A percentile compares a stretch with the other conserved stretches of the same genome.
These are phyloP conservation scores for Coluber constrictor DNA, from an alignment of 2,797 vertebrate genomes.

Conservation along the genomic window DNA sequence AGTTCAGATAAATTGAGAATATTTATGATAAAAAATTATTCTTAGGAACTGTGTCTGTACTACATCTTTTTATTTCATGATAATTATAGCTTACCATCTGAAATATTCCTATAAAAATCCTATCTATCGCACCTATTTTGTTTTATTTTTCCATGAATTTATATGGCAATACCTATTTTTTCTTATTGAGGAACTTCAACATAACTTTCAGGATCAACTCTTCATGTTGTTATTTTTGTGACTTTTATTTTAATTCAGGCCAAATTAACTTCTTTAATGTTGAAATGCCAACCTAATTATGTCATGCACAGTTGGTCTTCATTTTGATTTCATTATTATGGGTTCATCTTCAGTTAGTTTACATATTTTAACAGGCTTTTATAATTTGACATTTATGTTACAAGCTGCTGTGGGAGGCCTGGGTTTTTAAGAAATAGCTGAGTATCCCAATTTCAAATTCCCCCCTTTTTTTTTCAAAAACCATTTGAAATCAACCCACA, in stretches of 20 bases:
- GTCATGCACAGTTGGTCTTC: background rate
- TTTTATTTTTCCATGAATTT: background rate
- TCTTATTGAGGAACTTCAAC: background rate
- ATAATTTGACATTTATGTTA: background rate
- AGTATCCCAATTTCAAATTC: background rate
- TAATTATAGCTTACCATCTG: background rate
- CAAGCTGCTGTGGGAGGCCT: background rate
- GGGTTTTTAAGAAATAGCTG: background rate
- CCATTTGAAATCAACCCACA: background rate
- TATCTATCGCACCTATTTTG: background rate
- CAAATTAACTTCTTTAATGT: background rate
- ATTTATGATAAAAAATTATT: background rate
- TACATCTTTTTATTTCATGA: slow-evolving; percentile 18
- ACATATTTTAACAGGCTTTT: background rate
- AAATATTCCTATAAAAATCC: slow-evolving; percentile 10
- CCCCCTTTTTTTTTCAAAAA: background rate
- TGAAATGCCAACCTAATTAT: background rate
- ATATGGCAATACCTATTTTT: background rate
- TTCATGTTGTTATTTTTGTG: background rate
- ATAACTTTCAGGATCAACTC: background rate
- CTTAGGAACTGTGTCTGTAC: background rate
- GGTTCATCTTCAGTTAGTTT: background rate
- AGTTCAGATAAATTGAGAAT: background rate
- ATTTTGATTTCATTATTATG: background rate
- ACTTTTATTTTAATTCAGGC: background rate